Conservation (phyloP, 2,113 vertebrate genomes). For the Pyxicephalus adspersus region DNA sequence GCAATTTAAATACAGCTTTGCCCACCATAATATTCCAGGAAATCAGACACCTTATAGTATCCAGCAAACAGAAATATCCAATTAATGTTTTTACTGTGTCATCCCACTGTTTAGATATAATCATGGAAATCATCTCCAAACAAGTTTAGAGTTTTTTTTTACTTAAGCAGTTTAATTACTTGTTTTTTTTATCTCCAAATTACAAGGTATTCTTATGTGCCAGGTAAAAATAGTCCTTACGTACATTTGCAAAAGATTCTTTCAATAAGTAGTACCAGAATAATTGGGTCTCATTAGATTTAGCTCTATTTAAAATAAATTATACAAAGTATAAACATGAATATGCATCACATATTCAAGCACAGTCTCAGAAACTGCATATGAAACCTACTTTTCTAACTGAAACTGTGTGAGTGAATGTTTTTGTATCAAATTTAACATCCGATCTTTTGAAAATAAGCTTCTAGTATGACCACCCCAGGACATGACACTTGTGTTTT, state of each 20-base stretch:
- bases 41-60: not conserved
- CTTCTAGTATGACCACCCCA: too few relatives aligned
- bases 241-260: constrained; percentile 34
- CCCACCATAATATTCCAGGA: too few relatives aligned
- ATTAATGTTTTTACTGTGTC: not conserved
- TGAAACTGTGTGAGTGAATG: too few relatives aligned
- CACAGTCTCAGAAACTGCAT: not conserved
- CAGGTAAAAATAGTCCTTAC: too few relatives aligned
- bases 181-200: constrained; percentile 7
- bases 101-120: not conserved
- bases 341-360: constrained; percentile 33
- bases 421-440: too few relatives aligned
- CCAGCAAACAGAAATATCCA: not conserved
- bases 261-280: constrained; percentile 41
- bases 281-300: constrained; percentile 51
- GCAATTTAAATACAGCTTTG: too few relatives aligned
- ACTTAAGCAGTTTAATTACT: not conserved
- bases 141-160: not conserved
- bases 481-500: too few relatives aligned
- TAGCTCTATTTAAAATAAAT: constrained; percentile 41
- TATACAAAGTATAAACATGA: constrained; percentile 43
- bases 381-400: too few relatives aligned
- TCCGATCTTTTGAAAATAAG: too few relatives aligned
- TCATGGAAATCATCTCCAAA: not conserved
- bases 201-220: constrained; percentile 4